Conservation (phyloP, 1,140 invertebrate genomes). For the Drosophila subpulchrella region DNA sequence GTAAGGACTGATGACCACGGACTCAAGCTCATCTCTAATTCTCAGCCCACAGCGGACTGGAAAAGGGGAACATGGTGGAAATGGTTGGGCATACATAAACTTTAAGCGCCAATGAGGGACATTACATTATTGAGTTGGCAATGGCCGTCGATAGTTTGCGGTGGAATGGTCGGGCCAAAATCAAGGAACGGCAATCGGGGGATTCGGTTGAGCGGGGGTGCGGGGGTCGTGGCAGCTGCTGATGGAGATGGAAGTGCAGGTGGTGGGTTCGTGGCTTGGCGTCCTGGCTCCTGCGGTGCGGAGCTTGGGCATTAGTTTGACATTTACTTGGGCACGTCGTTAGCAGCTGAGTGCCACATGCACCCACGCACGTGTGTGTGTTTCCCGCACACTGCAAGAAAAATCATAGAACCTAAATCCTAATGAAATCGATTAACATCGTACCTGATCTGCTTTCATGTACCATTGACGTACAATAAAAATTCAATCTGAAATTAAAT, state of each 20-base stretch:
- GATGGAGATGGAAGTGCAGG: slow-evolving; percentile 23
- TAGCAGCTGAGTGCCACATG: slow-evolving; percentile 63
- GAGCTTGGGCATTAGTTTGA: slow-evolving; percentile 75
- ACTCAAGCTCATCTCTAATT: slow-evolving; percentile 3
- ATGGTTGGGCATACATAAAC: slow-evolving; percentile 55
- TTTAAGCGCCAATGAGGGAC: slow-evolving; percentile 75
- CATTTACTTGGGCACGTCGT: slow-evolving; percentile 81
- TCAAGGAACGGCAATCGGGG: too few relatives aligned
- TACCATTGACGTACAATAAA: background rate
- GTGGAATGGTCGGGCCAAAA: slow-evolving; percentile 19
- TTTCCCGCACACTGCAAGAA: slow-evolving; percentile 1
- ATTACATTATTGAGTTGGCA: slow-evolving; percentile 75
- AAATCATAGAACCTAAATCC: too few relatives aligned
- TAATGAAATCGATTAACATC: background rate
- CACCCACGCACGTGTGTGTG: slow-evolving; percentile 18
- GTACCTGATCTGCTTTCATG: background rate
- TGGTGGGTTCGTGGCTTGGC: slow-evolving; percentile 33
- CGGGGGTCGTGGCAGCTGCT: background rate
- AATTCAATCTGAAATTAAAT: background rate
- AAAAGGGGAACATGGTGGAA: slow-evolving; percentile 3
- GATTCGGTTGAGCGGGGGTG: background rate
- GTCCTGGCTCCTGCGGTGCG: slow-evolving; percentile 66
- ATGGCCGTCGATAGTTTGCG: slow-evolving; percentile 60
- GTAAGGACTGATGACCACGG: background rate
- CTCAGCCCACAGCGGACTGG: background rate